Evolutionary conservation across 2,797 vertebrate species (phyloP).

Genomic region (Sebastes hopkinsi): DNA sequence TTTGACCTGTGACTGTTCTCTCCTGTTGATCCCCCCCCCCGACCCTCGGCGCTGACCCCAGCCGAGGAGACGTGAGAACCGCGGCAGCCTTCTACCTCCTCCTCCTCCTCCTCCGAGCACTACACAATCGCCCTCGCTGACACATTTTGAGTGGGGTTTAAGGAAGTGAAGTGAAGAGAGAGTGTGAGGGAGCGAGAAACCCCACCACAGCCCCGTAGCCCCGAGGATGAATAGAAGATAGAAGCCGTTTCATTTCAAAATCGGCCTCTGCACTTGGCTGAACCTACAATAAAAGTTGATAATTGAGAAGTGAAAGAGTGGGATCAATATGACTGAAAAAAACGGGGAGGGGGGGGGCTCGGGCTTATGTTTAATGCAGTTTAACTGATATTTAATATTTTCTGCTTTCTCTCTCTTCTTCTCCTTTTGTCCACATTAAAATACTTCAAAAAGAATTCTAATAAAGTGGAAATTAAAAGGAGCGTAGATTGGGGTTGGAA

Average conservation of each 20-base stretch:
- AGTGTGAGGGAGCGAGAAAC: constrained; percentile 69
- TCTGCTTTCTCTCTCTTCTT: constrained; percentile 96
- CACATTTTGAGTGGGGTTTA: constrained; percentile 79
- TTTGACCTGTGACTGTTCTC: constrained; percentile 50
- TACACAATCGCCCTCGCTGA: constrained; percentile 68
- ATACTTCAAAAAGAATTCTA: constrained; percentile 99
- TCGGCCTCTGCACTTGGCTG: constrained; percentile 82
- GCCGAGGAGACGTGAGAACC: constrained; percentile 43
- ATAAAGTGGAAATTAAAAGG: constrained; percentile 99
- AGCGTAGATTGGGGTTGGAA: constrained; percentile 94
- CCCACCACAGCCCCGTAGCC: constrained; percentile 67
- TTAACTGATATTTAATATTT: constrained; percentile 99
- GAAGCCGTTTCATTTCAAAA: constrained; percentile 79
- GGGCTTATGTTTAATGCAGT: constrained; percentile 97
- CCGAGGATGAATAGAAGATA: constrained; percentile 80
- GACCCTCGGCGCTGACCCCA: constrained; percentile 42
- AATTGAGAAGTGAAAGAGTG: constrained; percentile 85
- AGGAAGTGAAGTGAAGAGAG: constrained; percentile 73
- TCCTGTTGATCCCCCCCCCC: constrained; percentile 60
- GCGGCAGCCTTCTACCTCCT: constrained; percentile 7
- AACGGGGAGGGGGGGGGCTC: constrained; percentile 49
- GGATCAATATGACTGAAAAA: constrained; percentile 80
- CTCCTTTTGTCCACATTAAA: constrained; percentile 98
- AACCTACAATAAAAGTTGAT: constrained; percentile 86
- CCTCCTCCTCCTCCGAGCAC: constrained; percentile 37